Evolutionary conservation across 2,797 vertebrate genomes (phyloP), one percentile per base, ranked within the genome.

Genomic region (Amblyopsis hoosieri): DNA sequence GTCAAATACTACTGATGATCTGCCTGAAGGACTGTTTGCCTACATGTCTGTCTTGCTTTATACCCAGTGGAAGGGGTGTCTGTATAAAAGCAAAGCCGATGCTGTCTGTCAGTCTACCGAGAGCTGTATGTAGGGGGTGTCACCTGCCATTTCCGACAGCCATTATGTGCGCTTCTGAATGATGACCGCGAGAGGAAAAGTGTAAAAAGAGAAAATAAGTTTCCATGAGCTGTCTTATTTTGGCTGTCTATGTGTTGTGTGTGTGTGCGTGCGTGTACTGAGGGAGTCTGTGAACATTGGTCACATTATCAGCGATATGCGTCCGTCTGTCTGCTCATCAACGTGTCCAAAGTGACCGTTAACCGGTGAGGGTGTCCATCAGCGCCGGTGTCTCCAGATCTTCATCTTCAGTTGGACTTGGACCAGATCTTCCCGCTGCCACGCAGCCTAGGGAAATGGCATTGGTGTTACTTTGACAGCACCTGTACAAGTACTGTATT

Each of bases 361-460:
- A 66, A 78, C 81, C 71, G 70, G 75, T 69, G 57, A 67, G 63
- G 74, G 80, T 76, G 84, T 82, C 74, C 68, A 62, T 81, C 77
- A 74, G 76, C 62, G 76, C 66, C 4, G 63, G 60, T 19, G 66
- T 80, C 69, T 64, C 54, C 67, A 53, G 57, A 11, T 62, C 57
- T 62, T 56, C 12, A 62, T 72, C 78, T 76, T 94, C 91, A 98
- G 91, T 97, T 98, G 47, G 96, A 98, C 85, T 98, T 98, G 79
- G 96, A 98, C 97, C 96, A 98, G 89, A 98, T 98, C 92, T 98
- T 98, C 61, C 96, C 95, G 0, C 97, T 98, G 85, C 96, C 96
- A n/a, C 96, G 95, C 83, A 98, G 93, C 85, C 96, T 98, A 90
- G 23, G 52, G 4, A 51, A 51, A 48, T 48, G 47, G 12, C 3